Evolutionary conservation across 1,140 invertebrate genomes (phyloP), one percentile per base, ranked within the genome.

Genomic region (Acarapis woodi): DNA sequence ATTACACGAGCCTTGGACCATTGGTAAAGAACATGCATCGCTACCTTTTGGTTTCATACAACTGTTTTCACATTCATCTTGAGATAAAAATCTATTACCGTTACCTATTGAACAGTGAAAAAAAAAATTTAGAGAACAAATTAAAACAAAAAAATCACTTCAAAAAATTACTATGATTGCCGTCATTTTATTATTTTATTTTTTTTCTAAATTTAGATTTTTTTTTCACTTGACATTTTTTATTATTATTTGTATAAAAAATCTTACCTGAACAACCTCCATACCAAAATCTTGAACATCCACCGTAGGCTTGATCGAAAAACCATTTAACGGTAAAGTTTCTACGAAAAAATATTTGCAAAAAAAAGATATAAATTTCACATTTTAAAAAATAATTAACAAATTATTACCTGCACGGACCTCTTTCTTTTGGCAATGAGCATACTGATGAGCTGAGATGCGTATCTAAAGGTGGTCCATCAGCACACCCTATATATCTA

Each of bases 201-300:
- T n/a, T n/a, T n/a, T n/a, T n/a, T n/a, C n/a, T n/a, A n/a, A n/a
- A n/a, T n/a, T n/a, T n/a, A n/a, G n/a, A n/a, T n/a, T n/a, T n/a
- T n/a, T n/a, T n/a, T n/a, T n/a, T n/a, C n/a, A n/a, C n/a, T n/a
- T n/a, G n/a, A n/a, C n/a, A n/a, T n/a, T n/a, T n/a, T n/a, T n/a
- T n/a, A n/a, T n/a, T n/a, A n/a, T n/a, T n/a, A n/a, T n/a, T n/a
- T n/a, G n/a, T n/a, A n/a, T n/a, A n/a, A n/a, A n/a, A n/a, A n/a
- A n/a, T n/a, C n/a, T n/a, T n/a, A n/a, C n/a, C 83, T 1, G 73
- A 73, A 52, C 80, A 88, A 21, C 83, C 80, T 20, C 83, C 79
- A 52, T 87, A 93, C 77, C 79, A 88, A 58, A 93, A 94, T 32
- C 76, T 60, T 0, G 71, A 71, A 51, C 87, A 93, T 12, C 73